These are phyloP conservation scores for Indicator indicator DNA, from an alignment of 2,113 vertebrate genomes.

Conservation along the genomic window DNA sequence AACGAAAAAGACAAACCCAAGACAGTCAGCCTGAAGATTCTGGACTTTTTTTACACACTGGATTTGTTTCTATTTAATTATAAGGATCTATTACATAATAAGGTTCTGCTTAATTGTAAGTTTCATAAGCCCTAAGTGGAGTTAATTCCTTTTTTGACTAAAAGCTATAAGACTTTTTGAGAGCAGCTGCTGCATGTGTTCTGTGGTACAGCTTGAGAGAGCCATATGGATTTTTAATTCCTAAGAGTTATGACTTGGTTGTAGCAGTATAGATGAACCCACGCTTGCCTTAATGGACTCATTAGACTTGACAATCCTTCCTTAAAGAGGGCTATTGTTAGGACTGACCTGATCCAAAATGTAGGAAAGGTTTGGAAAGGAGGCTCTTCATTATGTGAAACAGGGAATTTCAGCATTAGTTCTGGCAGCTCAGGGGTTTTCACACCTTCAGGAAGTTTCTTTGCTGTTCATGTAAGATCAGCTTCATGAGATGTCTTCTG, in stretches of 20 bases:
- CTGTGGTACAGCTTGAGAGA: background rate
- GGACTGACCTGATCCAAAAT: background rate
- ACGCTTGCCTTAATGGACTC: background rate
- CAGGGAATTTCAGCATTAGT: background rate
- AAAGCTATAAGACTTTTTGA: background rate
- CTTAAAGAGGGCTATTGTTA: background rate
- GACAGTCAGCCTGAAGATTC: background rate
- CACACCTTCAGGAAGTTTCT: background rate
- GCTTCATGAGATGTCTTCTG: background rate
- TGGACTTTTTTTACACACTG: background rate
- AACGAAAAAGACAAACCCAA: background rate
- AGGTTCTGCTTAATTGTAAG: no score
- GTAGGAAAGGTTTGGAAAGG: background rate
- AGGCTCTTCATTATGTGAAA: background rate
- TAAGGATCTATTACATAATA: no score
- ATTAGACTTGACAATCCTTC: background rate
- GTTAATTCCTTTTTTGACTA: background rate
- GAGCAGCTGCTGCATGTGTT: conserved; percentile 6
- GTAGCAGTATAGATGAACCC: background rate
- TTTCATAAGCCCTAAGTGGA: no score
- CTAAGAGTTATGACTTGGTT: conserved; percentile 2
- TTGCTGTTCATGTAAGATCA: background rate
- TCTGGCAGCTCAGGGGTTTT: background rate
- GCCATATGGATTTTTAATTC: conserved; percentile 47
- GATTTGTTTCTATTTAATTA: background rate